Percentiles rank a stretch among this genome's conserved stretches.
Evolutionary conservation across 2,797 vertebrate species (phyloP).

Genomic region (Sardinella longiceps): DNA sequence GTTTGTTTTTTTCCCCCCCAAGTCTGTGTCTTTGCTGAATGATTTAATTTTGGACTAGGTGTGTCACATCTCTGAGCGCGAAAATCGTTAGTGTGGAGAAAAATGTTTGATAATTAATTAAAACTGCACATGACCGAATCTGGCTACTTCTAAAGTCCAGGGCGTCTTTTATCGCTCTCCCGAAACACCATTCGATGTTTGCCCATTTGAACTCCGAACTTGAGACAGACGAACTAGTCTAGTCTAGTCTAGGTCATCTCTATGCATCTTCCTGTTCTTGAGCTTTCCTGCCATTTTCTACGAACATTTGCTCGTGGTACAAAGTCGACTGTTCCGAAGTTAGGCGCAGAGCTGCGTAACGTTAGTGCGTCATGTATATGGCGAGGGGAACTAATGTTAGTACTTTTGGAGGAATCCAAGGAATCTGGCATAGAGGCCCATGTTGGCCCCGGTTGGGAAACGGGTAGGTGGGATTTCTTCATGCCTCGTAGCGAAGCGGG

Average conservation of each 20-base stretch:
- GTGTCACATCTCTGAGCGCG: not conserved
- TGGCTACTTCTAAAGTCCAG: not conserved
- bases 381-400: not conserved
- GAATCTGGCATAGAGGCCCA: constrained; percentile 40
- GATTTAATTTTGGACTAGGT: not conserved
- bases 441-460: constrained; percentile 25
- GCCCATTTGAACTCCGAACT: not conserved
- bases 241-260: too few relatives aligned
- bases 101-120: not conserved
- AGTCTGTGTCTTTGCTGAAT: not conserved
- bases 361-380: not conserved
- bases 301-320: not conserved
- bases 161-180: not conserved
- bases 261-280: not conserved
- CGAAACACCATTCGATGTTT: not conserved
- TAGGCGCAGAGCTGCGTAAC: too few relatives aligned
- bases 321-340: not conserved
- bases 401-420: constrained; percentile 36
- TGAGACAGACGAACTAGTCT: not conserved
- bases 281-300: not conserved
- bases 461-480: constrained; percentile 18
- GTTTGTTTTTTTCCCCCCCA: not conserved
- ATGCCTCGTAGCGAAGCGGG: constrained; percentile 33
- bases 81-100: not conserved
- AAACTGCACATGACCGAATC: not conserved